phyloP scores from a whole-genome alignment of 2,888 invertebrate species.

The Coelogynopora nodosa region DNA sequence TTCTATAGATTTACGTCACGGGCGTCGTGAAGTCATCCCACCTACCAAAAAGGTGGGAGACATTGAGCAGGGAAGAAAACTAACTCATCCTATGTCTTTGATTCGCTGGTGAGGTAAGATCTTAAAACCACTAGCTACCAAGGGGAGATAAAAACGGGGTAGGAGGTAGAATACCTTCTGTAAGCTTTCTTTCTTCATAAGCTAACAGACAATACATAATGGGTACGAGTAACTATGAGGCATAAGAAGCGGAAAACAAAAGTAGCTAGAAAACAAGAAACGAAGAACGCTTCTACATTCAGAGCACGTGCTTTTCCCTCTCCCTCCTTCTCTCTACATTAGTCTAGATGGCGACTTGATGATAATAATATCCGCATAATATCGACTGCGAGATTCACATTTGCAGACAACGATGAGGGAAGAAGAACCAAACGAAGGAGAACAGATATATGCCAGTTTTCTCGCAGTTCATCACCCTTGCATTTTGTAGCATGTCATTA shows the following conservation, averaged over 20 bases:
- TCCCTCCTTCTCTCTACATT: not conserved
- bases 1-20: too few relatives aligned
- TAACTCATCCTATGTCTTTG: too few relatives aligned
- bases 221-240: not conserved
- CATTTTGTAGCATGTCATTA: too few relatives aligned
- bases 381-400: not conserved
- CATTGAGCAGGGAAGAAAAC: too few relatives aligned
- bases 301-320: not conserved
- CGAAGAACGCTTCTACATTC: not conserved
- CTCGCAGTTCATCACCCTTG: too few relatives aligned
- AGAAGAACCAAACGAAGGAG: too few relatives aligned
- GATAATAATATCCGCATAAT: not conserved
- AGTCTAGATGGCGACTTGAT: not conserved
- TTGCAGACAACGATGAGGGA: too few relatives aligned
- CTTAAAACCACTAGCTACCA: not conserved
- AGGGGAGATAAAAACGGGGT: not conserved
- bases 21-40: too few relatives aligned
- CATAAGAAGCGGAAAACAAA: not conserved
- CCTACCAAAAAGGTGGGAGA: too few relatives aligned
- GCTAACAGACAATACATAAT: not conserved
- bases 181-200: not conserved
- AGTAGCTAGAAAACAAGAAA: not conserved
- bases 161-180: not conserved
- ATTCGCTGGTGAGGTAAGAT: too few relatives aligned
- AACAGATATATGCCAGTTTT: too few relatives aligned